Evolutionary conservation across 2,797 vertebrate genomes (phyloP), one percentile per base, ranked within the genome.

Genomic region (Pelodytes ibericus): DNA sequence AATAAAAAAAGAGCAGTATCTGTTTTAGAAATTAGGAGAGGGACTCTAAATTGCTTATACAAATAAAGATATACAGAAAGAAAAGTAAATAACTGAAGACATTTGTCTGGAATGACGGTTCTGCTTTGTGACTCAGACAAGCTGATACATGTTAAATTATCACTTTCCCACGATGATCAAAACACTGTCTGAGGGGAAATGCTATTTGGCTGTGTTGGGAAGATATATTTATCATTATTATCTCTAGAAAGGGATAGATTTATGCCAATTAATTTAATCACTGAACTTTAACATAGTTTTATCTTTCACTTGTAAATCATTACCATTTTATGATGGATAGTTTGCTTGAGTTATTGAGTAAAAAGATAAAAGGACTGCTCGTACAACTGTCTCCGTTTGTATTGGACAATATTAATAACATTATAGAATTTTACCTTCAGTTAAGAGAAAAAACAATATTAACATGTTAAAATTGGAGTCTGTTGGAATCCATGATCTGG

Each of bases 111-210:
- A 8, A 24, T 2, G 20, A 53, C 31, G 16, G 18, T 20, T 66
- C 39, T 49, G n/a, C 39, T 51, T 66, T 66, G 15, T 66, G 25
- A 66, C 24, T 49, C 63, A 66, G 22, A 63, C 20, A 44, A 65
- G 62, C 24, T 41, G 30, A 25, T 53, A 22, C 60, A 47, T 47
- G 63, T 27, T 49, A n/a, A 49, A 30, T 7, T 47, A 49, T 66
- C 10, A 4, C 41, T 66, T 66, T 66, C 63, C 63, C 63, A 66
- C 63, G 41, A 16, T 61, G 29, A 62, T 20, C 60, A 62, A 5
- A 62, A 39, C 60, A 62, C 30, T 62, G 30, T 60, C 58, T 58
- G 13, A 62, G 31, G n/a, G 30, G 31, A 27, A 62, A 9, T 27
- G 10, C 60, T 62, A 11, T 20, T 62, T 36, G 60, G 30, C 9